These are phyloP conservation scores for Morpho achilles DNA, from an alignment of 2,888 invertebrate species.

Conservation along the genomic window DNA sequence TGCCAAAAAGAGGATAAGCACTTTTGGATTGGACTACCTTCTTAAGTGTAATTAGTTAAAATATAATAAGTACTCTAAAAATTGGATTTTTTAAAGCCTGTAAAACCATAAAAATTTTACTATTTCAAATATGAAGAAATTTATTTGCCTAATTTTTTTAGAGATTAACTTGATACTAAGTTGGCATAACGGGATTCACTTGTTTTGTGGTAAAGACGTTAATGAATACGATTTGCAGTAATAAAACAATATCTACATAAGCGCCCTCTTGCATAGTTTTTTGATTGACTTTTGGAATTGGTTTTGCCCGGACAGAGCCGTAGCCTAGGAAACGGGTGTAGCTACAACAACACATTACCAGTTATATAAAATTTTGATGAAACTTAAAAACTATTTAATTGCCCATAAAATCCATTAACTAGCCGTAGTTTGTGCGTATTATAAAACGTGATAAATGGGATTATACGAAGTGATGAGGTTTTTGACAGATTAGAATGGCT, in stretches of 20 bases:
- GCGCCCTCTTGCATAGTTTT: constrained; percentile 19
- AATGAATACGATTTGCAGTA: background rate
- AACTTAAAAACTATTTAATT: constrained; percentile 11
- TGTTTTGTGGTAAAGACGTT: background rate
- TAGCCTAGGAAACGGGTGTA: constrained; percentile 79
- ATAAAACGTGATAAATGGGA: constrained; percentile 25
- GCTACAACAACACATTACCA: constrained; percentile 72
- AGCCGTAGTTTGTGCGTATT: constrained; percentile 23
- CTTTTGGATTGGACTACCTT: no score
- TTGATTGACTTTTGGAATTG: constrained; percentile 23
- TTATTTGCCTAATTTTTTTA: no score
- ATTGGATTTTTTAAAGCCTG: no score
- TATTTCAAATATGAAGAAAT: no score
- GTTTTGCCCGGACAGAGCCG: constrained; percentile 45
- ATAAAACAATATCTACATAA: constrained; percentile 2
- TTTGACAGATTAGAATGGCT: constrained; percentile 72
- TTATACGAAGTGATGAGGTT: constrained; percentile 40
- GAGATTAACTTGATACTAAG: no score
- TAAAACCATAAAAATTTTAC: no score
- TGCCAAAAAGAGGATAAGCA: no score
- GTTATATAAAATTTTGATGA: constrained; percentile 52
- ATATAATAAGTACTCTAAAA: no score
- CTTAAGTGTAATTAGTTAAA: no score
- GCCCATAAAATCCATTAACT: constrained; percentile 26
- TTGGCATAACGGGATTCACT: no score